Conservation (phyloP, 2,888 invertebrate genomes). For the Patella pellucida region DNA sequence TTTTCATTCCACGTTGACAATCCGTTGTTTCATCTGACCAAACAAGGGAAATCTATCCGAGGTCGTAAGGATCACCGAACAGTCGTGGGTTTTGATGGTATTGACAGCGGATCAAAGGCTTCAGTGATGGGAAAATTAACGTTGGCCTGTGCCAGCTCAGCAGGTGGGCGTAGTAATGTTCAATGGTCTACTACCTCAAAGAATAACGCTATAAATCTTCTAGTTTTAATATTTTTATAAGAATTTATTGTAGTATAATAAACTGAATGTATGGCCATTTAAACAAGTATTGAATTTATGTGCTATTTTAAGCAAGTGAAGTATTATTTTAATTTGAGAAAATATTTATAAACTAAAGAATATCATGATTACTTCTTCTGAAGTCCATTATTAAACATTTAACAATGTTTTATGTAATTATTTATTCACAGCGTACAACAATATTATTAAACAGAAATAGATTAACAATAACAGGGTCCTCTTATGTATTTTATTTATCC, state of each 20-base stretch:
- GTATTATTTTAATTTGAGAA: too few relatives aligned
- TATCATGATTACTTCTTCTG: too few relatives aligned
- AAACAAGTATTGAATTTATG: too few relatives aligned
- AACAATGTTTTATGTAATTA: too few relatives aligned
- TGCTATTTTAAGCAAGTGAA: too few relatives aligned
- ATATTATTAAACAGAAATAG: too few relatives aligned
- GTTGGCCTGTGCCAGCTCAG: constrained; percentile 67
- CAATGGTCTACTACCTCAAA: constrained; percentile 72
- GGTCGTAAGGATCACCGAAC: constrained; percentile 70
- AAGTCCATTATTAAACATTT: too few relatives aligned
- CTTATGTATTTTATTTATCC: too few relatives aligned
- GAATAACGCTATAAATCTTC: constrained; percentile 57
- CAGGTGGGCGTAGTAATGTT: constrained; percentile 64
- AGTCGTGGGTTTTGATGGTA: constrained; percentile 71
- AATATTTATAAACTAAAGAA: too few relatives aligned
- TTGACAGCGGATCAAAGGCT: constrained; percentile 64
- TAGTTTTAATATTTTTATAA: not conserved
- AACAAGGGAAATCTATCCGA: constrained; percentile 69
- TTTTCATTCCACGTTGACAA: constrained; percentile 72
- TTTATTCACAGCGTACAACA: too few relatives aligned
- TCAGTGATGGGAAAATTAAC: constrained; percentile 70
- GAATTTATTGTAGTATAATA: not conserved
- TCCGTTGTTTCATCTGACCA: constrained; percentile 71
- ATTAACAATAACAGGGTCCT: too few relatives aligned
- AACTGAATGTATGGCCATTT: too few relatives aligned